Conservation (phyloP, 2,888 invertebrate genomes). For the Cephus pygmeus region DNA sequence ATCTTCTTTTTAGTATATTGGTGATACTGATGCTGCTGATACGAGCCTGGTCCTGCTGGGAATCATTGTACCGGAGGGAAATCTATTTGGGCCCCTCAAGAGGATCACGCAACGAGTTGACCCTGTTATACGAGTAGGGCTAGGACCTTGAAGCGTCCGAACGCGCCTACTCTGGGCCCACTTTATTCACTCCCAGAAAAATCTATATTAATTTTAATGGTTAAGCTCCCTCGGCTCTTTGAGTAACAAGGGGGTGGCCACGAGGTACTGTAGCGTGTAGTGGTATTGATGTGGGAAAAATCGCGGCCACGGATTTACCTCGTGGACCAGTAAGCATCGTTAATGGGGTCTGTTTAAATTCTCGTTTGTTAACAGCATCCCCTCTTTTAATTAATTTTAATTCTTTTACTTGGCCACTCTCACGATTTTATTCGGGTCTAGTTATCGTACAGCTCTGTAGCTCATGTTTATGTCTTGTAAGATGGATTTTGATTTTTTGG, state of each 20-base stretch:
- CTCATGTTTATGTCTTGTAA: background rate
- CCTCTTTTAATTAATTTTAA: background rate
- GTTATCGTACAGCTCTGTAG: background rate
- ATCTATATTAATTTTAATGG: constrained; percentile 7
- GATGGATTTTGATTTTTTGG: background rate
- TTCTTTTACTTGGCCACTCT: background rate
- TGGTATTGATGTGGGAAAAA: constrained; percentile 8
- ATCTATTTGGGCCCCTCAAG: constrained; percentile 3
- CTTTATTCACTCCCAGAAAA: constrained; percentile 1
- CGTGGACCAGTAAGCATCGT: background rate
- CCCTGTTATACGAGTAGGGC: background rate
- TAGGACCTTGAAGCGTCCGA: background rate
- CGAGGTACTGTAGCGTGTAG: background rate
- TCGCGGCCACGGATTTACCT: constrained; percentile 5
- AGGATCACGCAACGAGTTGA: constrained; percentile 5
- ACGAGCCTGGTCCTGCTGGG: background rate
- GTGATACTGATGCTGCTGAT: background rate
- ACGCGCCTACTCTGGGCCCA: background rate
- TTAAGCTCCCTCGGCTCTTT: background rate
- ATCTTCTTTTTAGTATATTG: background rate
- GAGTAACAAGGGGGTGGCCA: background rate
- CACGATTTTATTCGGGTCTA: background rate
- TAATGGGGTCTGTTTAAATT: background rate
- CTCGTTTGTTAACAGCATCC: background rate
- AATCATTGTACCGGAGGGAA: background rate